Evolutionary conservation across 1,140 invertebrate species (phyloP).

Genomic region (Zaprionus africanus): DNA sequence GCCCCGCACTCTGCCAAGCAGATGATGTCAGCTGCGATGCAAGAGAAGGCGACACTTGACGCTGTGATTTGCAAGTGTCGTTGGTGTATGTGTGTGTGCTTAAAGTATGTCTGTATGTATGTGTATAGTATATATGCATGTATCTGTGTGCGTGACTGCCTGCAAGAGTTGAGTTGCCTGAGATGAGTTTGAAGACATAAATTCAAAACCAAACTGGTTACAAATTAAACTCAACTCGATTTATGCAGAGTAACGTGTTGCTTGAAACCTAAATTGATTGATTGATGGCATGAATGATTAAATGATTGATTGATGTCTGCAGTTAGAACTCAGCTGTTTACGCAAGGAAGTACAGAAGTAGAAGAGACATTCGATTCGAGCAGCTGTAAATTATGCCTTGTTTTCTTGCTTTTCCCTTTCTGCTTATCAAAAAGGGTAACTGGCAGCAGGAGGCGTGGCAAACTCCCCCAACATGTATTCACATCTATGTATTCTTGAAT

Average conservation of each 20-base stretch:
- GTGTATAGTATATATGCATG: background rate
- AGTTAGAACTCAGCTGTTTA: background rate
- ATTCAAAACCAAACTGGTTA: too few relatives aligned
- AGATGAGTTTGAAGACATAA: background rate
- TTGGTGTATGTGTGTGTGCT: background rate
- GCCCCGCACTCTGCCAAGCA: background rate
- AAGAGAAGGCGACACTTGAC: background rate
- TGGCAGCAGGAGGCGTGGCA: too few relatives aligned
- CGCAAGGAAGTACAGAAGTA: too few relatives aligned
- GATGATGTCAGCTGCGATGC: slow-evolving; percentile 32
- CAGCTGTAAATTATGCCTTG: background rate
- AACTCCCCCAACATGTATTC: too few relatives aligned
- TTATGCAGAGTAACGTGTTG: background rate
- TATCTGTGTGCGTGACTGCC: background rate
- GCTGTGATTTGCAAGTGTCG: background rate
- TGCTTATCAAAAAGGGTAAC: too few relatives aligned
- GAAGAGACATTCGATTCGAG: background rate
- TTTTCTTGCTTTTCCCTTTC: background rate
- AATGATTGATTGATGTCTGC: background rate
- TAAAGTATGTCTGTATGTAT: background rate
- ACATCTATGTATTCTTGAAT: too few relatives aligned
- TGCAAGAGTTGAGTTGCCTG: background rate
- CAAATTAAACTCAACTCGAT: background rate
- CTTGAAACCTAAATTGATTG: background rate
- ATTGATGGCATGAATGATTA: background rate